Percentiles rank a stretch among this genome's conserved stretches.
Evolutionary conservation across 2,113 vertebrate species (phyloP).

Genomic region (Lasiurus borealis): DNA sequence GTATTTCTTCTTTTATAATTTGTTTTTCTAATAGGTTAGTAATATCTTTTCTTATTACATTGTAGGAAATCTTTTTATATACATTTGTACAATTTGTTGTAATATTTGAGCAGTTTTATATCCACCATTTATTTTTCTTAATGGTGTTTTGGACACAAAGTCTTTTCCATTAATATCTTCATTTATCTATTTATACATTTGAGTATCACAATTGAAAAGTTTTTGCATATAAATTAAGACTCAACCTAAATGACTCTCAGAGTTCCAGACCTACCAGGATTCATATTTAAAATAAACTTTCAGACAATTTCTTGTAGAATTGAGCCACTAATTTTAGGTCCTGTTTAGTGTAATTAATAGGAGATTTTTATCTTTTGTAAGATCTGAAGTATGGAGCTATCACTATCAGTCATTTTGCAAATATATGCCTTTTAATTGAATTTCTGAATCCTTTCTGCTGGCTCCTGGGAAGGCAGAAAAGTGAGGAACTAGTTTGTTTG

Average conservation of each 20-base stretch:
- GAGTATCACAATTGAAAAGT: constrained; percentile 31
- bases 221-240: background rate
- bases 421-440: background rate
- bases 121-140: constrained; percentile 48
- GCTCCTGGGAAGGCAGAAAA: background rate
- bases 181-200: background rate
- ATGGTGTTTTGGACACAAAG: background rate
- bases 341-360: background rate
- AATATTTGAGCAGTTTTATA: constrained; percentile 51
- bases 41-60: constrained; percentile 53
- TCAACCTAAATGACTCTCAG: too few species aligned
- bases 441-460: background rate
- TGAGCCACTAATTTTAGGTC: constrained; percentile 11
- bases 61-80: constrained; percentile 42
- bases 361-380: background rate
- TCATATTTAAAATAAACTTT: constrained; percentile 53
- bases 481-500: background rate
- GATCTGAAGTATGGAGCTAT: background rate
- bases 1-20: constrained; percentile 64
- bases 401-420: constrained; percentile 4
- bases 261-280: background rate
- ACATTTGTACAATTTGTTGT: constrained; percentile 39
- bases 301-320: constrained; percentile 29
- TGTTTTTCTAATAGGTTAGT: constrained; percentile 60
- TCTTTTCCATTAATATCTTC: constrained; percentile 42